Conservation (phyloP, 1,140 invertebrate genomes). For the Drosophila seguyi region DNA sequence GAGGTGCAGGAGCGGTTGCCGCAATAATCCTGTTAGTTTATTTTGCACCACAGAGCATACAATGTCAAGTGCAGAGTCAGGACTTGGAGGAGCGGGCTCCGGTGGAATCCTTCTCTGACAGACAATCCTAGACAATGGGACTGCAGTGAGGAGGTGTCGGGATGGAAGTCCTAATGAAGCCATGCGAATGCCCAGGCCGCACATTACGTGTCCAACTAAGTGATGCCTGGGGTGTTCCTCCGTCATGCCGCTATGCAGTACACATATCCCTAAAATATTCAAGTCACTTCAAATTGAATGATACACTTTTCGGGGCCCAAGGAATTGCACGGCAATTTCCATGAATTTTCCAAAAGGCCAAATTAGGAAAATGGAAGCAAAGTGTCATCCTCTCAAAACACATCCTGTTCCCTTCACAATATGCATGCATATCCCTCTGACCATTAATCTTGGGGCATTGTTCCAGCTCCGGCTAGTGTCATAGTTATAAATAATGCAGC, state of each 20-base stretch:
- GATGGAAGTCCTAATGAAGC: conserved; percentile 52
- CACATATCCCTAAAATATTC: conserved; percentile 32
- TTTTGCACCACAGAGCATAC: conserved; percentile 58
- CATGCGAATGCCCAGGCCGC: conserved; percentile 26
- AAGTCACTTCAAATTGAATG: conserved; percentile 42
- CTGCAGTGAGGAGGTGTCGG: conserved; percentile 46
- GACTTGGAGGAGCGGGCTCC: background rate
- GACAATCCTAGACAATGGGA: conserved; percentile 59
- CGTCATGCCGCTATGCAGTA: conserved; percentile 3
- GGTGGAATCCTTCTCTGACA: conserved; percentile 42
- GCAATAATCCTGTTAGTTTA: conserved; percentile 80
- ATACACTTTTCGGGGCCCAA: conserved; percentile 25
- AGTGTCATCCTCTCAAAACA: conserved; percentile 42
- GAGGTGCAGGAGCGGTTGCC: conserved; percentile 55
- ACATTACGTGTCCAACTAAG: conserved; percentile 42
- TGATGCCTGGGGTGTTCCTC: conserved; percentile 27
- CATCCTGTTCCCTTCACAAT: conserved; percentile 45
- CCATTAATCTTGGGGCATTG: conserved; percentile 78
- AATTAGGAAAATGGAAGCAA: conserved; percentile 22
- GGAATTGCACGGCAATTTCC: conserved; percentile 34
- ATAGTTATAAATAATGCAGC: conserved; percentile 78
- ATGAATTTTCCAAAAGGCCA: conserved; percentile 24
- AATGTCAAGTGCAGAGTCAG: conserved; percentile 67
- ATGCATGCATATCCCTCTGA: conserved; percentile 28
- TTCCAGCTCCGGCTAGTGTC: conserved; percentile 59